A percentile compares a stretch with the other conserved stretches of the same genome.
These are phyloP conservation scores for Myotis pilosus DNA, from an alignment of 2,797 vertebrate species.

Conservation along the genomic window DNA sequence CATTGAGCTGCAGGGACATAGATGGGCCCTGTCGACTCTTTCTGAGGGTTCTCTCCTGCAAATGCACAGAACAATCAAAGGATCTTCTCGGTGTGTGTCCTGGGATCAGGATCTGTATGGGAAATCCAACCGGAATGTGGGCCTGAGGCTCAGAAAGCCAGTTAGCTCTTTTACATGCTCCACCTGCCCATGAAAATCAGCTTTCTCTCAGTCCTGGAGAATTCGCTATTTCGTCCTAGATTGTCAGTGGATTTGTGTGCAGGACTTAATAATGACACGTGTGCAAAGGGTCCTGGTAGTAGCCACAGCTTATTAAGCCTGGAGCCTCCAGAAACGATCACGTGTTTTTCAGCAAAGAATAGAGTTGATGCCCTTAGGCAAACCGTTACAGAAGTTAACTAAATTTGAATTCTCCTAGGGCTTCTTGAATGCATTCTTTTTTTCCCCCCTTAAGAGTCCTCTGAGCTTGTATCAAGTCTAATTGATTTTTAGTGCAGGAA, in stretches of 20 bases:
- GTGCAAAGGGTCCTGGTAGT: not conserved
- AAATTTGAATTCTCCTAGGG: constrained; percentile 67
- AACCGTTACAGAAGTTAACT: constrained; percentile 64
- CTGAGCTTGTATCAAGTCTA: constrained; percentile 58
- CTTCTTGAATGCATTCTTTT: constrained; percentile 52
- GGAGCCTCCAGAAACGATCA: not conserved
- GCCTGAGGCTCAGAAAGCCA: not conserved
- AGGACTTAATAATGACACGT: not conserved
- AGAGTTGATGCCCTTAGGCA: constrained; percentile 55
- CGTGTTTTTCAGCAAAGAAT: constrained; percentile 26
- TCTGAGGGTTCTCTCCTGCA: not conserved
- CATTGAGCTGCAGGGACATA: too few relatives aligned
- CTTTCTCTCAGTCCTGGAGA: not conserved
- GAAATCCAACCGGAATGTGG: not conserved
- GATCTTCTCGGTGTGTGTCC: fast-evolving
- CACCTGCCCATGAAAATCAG: not conserved
- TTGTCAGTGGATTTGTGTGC: not conserved
- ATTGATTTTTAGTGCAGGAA: constrained; percentile 64
- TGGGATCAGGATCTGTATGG: not conserved
- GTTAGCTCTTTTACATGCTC: not conserved
- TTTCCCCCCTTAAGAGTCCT: constrained; percentile 53
- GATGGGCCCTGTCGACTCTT: fast-evolving
- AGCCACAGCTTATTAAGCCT: constrained; percentile 55
- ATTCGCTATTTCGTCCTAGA: not conserved
- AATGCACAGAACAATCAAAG: fast-evolving